phyloP scores from a whole-genome alignment of 2,113 vertebrate genomes.

The Halichoerus grypus region DNA sequence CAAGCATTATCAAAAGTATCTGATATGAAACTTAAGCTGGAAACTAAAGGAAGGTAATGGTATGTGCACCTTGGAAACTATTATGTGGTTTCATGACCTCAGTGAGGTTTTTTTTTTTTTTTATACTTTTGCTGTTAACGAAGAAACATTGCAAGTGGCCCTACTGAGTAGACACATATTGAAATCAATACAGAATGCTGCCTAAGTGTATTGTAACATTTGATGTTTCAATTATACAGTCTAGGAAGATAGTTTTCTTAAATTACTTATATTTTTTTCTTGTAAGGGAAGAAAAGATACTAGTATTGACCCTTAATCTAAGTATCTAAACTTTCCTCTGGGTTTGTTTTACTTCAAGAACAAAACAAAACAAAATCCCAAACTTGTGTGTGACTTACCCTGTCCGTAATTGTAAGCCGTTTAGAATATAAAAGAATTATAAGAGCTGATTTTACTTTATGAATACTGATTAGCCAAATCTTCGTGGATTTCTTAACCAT shows the following conservation, averaged over 20 bases:
- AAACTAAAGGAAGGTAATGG: neutral
- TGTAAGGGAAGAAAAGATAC: neutral
- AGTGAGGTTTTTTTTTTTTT: neutral
- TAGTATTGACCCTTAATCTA: neutral
- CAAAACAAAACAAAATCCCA: neutral
- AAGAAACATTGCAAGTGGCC: neutral
- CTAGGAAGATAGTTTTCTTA: neutral
- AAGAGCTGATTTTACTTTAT: conserved; percentile 83
- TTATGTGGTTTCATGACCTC: neutral
- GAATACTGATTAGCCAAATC: conserved; percentile 85
- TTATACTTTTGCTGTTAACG: neutral
- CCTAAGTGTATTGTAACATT: neutral
- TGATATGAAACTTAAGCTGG: neutral
- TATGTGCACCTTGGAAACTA: neutral
- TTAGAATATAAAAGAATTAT: conserved; percentile 79
- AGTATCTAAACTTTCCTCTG: neutral
- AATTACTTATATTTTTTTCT: neutral
- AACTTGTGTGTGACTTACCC: neutral
- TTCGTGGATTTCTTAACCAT: conserved; percentile 84
- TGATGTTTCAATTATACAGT: neutral
- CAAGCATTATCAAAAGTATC: neutral
- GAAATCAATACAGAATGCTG: neutral
- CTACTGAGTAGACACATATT: neutral
- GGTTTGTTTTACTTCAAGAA: neutral
- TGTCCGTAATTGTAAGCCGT: conserved; percentile 58